Evolutionary conservation across 2,113 vertebrate genomes (phyloP).

Genomic region (Gymnobelideus leadbeateri): DNA sequence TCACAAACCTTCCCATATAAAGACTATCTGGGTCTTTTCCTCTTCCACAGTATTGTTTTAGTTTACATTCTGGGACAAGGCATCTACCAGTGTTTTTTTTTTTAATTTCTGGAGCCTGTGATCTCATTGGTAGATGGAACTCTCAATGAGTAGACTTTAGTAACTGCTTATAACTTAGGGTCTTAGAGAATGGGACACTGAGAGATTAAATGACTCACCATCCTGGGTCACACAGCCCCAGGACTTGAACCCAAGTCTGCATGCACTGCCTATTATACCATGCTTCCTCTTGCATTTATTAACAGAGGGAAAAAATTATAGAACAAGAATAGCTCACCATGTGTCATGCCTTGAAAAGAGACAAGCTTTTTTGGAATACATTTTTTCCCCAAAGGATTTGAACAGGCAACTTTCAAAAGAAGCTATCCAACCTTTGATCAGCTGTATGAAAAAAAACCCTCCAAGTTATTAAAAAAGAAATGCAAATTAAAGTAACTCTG

Average conservation of each 20-base stretch:
- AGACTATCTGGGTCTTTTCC: background rate
- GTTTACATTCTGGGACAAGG: background rate
- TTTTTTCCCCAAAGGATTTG: background rate
- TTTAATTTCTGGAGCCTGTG: background rate
- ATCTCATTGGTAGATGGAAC: background rate
- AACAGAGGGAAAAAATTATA: background rate
- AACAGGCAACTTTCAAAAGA: background rate
- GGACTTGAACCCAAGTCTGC: background rate
- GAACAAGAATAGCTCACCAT: background rate
- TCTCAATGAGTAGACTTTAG: background rate
- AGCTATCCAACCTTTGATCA: background rate
- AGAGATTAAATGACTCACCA: too few relatives aligned
- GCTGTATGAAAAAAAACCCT: background rate
- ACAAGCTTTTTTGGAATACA: background rate
- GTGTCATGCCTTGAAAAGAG: background rate
- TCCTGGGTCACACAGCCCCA: background rate
- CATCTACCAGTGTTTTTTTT: background rate
- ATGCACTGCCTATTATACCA: background rate
- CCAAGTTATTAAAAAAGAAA: background rate
- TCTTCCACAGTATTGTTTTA: background rate
- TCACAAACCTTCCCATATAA: background rate
- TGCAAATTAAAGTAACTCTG: background rate
- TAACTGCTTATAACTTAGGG: background rate
- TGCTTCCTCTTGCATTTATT: background rate
- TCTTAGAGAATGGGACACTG: background rate